A percentile compares a stretch with the other conserved stretches of the same genome.
Evolutionary conservation across 2,113 vertebrate genomes (phyloP).

Genomic region (Mastomys natalensis): DNA sequence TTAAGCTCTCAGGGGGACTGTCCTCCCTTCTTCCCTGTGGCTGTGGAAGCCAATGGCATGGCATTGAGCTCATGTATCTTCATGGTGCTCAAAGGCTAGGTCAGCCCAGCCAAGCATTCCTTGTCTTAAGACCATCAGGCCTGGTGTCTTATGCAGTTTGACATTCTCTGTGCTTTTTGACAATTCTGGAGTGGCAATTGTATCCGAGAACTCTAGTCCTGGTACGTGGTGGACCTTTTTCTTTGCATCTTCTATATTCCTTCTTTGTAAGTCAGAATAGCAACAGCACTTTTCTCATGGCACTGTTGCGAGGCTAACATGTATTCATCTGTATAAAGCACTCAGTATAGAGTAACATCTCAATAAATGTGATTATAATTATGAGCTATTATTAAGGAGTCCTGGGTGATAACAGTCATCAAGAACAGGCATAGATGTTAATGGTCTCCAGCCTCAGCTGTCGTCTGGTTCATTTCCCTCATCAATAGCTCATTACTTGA

Average conservation of each 20-base stretch:
- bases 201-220: neutral
- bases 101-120: neutral
- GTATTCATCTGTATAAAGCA: neutral
- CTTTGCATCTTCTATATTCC: neutral
- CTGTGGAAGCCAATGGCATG: no score
- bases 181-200: neutral
- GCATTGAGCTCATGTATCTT: neutral
- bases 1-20: neutral
- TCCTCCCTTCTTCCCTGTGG: neutral
- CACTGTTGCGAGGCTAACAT: neutral
- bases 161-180: neutral
- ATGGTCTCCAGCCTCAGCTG: slow-evolving; percentile 61
- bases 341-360: slow-evolving; percentile 64
- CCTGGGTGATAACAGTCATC: slow-evolving; percentile 42
- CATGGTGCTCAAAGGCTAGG: neutral
- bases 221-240: neutral
- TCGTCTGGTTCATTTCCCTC: slow-evolving; percentile 73
- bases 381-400: slow-evolving; percentile 48
- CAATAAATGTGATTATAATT: slow-evolving; percentile 71
- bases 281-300: neutral
- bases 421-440: slow-evolving; percentile 46
- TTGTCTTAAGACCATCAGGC: neutral
- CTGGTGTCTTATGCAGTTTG: neutral
- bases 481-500: slow-evolving; percentile 79
- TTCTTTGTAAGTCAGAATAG: neutral